Evolutionary conservation across 2,797 vertebrate species (phyloP).

Genomic region (Lagodon rhomboides): DNA sequence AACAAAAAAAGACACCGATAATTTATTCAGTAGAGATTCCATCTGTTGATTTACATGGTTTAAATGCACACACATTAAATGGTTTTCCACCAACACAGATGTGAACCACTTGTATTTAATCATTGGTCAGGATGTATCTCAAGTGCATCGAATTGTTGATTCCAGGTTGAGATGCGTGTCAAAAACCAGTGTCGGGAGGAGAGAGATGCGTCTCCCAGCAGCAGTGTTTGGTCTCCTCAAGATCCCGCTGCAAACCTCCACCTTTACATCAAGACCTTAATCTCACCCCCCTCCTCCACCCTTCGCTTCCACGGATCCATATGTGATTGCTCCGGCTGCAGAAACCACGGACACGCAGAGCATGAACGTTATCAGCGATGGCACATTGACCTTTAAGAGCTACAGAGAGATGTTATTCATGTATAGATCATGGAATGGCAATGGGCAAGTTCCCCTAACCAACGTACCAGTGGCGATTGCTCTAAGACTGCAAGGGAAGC

Average conservation of each 20-base stretch:
- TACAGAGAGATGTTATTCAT: constrained; percentile 46
- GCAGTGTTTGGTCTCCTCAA: constrained; percentile 13
- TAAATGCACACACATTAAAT: neutral
- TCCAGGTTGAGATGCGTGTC: constrained; percentile 3
- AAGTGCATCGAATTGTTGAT: neutral
- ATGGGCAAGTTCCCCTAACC: neutral
- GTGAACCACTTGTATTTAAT: neutral
- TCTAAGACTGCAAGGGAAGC: too few species aligned
- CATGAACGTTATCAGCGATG: constrained; percentile 55
- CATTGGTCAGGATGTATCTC: neutral
- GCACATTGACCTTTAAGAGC: constrained; percentile 67
- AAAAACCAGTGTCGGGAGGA: constrained; percentile 12
- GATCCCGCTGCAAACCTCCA: neutral
- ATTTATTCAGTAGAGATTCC: constrained; percentile 37
- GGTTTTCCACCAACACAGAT: neutral
- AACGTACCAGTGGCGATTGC: too few species aligned
- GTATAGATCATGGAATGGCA: neutral
- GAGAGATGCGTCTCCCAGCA: neutral
- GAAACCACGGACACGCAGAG: constrained; percentile 54
- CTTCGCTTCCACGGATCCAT: constrained; percentile 13
- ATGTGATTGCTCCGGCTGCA: constrained; percentile 51
- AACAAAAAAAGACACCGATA: neutral
- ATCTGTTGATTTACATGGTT: neutral
- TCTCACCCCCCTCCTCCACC: neutral
- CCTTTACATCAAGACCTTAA: constrained; percentile 11